Base-by-base conservation (phyloP, 2,888 invertebrate genomes). In the Hermaeophaga mercurialis region DNA sequence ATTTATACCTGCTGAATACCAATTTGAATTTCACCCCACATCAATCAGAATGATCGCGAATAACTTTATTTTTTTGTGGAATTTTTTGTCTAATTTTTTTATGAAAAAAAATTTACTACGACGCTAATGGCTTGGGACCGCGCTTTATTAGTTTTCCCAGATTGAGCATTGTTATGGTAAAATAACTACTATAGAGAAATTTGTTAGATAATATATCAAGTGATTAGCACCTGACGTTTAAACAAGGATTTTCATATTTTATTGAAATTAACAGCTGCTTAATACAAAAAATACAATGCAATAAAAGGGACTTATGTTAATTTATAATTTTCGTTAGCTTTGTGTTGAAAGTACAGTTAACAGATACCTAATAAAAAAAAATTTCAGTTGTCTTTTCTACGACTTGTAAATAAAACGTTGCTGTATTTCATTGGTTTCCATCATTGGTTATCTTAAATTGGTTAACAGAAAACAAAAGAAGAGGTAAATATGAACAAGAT, bases 1-100 rank as follows among this genome's bases (percentile, higher is more conserved):
- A 44, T 56, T 59, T 56, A 49, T 59, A 59, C 59, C 59, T 59
- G 59, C 56, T 49, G 48, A 41, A 48, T 53, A 49, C 48, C 36
- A 48, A 55, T 56, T 59, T 59, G 26, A 56, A 53, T 53, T 56
- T 58, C 54, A 58, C 54, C 58, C 58, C 54, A 45, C 41, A 47
- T 50, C 54, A 41, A 31, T 54, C 50, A 12, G 31, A 54, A 22
- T 41, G 39, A 14, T 54, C 34, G 58, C 50, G 49, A 58, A 58
- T 58, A 52, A 14, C 17, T 34, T 34, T 39, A 24, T 54, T 58
- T 60, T n/a, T 54, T 58, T 54, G 44, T 56, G 15, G 33, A 9
- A 14, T 54, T 58, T 60, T 54, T 58, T 54, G 31, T 43, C 15
- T 34, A n/a, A 24, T 17, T 44, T 52, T 52, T 50, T 52, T 43